Evolutionary conservation across 1,140 invertebrate species (phyloP), one percentile per base, ranked within the genome.

Genomic region (Lasioglossum albipes): DNA sequence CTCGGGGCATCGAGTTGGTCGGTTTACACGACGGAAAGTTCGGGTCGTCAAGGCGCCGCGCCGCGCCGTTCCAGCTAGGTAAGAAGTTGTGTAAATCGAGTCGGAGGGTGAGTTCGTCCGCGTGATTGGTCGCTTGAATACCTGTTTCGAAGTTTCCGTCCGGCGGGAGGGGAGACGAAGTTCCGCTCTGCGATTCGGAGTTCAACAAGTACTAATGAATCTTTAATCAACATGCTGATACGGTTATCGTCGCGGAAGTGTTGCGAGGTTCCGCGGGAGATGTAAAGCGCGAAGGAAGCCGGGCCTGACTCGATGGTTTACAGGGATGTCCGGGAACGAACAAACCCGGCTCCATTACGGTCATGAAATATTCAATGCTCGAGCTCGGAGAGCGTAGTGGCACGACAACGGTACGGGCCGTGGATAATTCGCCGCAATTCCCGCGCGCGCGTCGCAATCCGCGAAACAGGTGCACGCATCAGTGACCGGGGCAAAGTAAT

Each of bases 281-380:
- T 3, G 36, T 36, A 36, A 36, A 36, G 36, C 36, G 45, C 13
- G 7, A 49, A 49, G 45, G 45, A 49, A 4, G 3, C 13, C 18
- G 4, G 13, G 13, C 0, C 42, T 7, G 10, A 3, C 9, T 10
- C 45, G 52, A 20, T 6, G 52, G 16, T 20, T 59, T 9, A 3
- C 7, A 9, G 59, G 9, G 0, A 27, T 27, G 10, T 61, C 22
- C n/a, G 22, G 3, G 5, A 16, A 18, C 59, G 20, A 61, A 61
- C 22, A 61, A n/a, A 2, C 22, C 59, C 22, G 59, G n/a, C 59
- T 82, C 76, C 61, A 42, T 66, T 42, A 22, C 49, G 31, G 31
- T 45, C 61, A 27, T 75, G 66, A 31, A 70, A 70, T 75, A 69
- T 83, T 70, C 59, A 45, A 70, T 57, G 54, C 61, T 27, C 5